Evolutionary conservation across 1,140 invertebrate genomes (phyloP), one percentile per base, ranked within the genome.

Genomic region (Bombus confusus): DNA sequence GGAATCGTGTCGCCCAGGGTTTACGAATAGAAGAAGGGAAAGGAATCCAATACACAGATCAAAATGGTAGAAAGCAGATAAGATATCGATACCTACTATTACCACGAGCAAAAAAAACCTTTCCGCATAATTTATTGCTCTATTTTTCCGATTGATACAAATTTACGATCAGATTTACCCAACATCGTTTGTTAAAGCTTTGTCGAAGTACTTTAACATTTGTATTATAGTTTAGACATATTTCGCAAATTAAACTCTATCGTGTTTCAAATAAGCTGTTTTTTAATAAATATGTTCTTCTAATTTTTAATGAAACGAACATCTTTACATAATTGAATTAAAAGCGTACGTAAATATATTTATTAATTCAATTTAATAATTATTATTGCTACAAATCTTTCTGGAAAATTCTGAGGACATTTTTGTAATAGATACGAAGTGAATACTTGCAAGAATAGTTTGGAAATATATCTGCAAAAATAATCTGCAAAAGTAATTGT

Each of bases 1-100:
- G 95, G 74, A 93, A 93, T 79, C 92, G 94, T 47, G 91, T 90
- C n/a, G 93, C 95, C 39, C 93, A 95, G 77, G 94, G 95, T 59
- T 88, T 95, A 25, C 94, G 39, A 93, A 85, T 94, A 92, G 71
- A 94, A 90, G 78, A 90, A 52, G 93, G 93, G 47, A 95, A 94
- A 89, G 94, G 94, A 81, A 91, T 95, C 62, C 90, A 95, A 81
- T 95, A 93, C 83, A 93, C 92, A 31, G 92, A 94, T 66, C 93
- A 94, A 76, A 93, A 87, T 85, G 94, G 94, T 95, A 92, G 92
- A 39, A 43, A 37, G 62, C n/a, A 64, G 39, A 79, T 75, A 79
- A 74, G 25, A 62, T 37, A 86, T 37, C 57, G 59, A 68, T 66
- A 71, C 69, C 74, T 68, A 72, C 80, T 75, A 43, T 39, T 39